Base-by-base conservation (phyloP, 2,113 vertebrate species). In the Tragelaphus strepsiceros region DNA sequence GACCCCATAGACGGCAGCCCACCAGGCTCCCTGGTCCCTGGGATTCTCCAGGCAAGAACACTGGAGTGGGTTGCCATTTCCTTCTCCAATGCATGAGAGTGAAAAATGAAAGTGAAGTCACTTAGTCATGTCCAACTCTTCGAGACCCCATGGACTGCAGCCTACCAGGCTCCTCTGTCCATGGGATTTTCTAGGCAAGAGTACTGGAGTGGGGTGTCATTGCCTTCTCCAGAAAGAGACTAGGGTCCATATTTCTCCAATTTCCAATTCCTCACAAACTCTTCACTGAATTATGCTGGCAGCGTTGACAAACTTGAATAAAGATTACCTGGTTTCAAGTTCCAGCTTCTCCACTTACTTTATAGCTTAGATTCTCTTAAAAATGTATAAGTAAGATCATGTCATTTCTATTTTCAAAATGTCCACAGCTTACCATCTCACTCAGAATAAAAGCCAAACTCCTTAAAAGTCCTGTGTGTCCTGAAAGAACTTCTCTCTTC, bases 291-390 rank as follows among this genome's bases (percentile, higher is more conserved):
- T 87, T 49, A 16, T 61, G 51, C 61, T 78, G 62, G 51, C 24
- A 22, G 3, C 9, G 28, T 11, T 85, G 80, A 8, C 10, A 92
- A 83, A 88, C 62, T 4, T 59, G 56, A 67, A 54, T 19, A 71
- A 21, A 74, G 24, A 54, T 30, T 83, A 35, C 14, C 15, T n/a
- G 10, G 46, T 64, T 24, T 85, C 26, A 71, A 71, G 13, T 26
- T 17, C 39, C n/a, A 74, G 21, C 9, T 96, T 96, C 51, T 49
- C 13, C 19, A 67, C 12, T 78, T 67, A 43, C 71, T 93, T 89
- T 43, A 22, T 53, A 91, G 12, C 32, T 43, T 96, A 54, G 56
- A 89, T 89, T 8, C 46, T 71, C 17, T 67, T 91, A 78, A 93
- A 90, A 81, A 86, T 1, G 0, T 26, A 39, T 39, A 82, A 92